phyloP scores from a whole-genome alignment of 2,888 invertebrate species.

The Agonopterix heracliana region DNA sequence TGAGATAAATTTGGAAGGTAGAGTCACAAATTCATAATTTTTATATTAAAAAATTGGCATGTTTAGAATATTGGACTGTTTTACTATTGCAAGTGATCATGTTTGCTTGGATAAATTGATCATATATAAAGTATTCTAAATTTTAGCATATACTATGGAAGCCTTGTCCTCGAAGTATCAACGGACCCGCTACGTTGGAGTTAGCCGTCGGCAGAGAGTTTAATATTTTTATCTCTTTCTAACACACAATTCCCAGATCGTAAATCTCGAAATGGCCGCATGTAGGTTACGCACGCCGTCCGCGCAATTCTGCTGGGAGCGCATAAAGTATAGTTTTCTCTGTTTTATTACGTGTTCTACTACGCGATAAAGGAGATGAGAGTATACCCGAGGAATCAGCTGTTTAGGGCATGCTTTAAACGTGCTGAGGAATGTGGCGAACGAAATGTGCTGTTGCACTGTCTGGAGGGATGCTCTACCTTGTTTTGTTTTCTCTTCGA shows the following conservation, averaged over 20 bases:
- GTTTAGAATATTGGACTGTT: too few species aligned
- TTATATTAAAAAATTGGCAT: too few species aligned
- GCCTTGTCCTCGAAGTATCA: slow-evolving; percentile 60
- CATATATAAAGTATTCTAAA: slow-evolving; percentile 19
- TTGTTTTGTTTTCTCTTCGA: slow-evolving; percentile 8
- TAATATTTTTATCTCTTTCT: slow-evolving; percentile 72
- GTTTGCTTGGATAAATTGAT: background rate
- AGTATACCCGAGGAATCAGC: slow-evolving; percentile 72
- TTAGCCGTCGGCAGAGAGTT: slow-evolving; percentile 65
- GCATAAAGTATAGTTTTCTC: slow-evolving; percentile 75
- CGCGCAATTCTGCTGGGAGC: slow-evolving; percentile 66
- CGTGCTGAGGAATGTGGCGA: slow-evolving; percentile 74
- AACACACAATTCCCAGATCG: slow-evolving; percentile 77
- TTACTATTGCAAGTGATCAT: too few species aligned
- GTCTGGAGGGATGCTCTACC: slow-evolving; percentile 55
- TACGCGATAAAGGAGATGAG: slow-evolving; percentile 70
- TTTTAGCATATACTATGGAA: slow-evolving; percentile 44
- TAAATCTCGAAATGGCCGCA: slow-evolving; percentile 78
- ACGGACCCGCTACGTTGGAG: slow-evolving; percentile 54
- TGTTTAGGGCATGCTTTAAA: slow-evolving; percentile 75
- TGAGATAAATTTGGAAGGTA: slow-evolving; percentile 26
- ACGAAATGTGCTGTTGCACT: slow-evolving; percentile 60
- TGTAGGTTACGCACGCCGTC: slow-evolving; percentile 77
- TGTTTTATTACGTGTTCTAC: slow-evolving; percentile 73
- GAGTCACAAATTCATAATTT: background rate